Percentiles rank a stretch among this genome's conserved stretches.
Conservation (phyloP, 2,888 invertebrate genomes). For the Erannis defoliaria region DNA sequence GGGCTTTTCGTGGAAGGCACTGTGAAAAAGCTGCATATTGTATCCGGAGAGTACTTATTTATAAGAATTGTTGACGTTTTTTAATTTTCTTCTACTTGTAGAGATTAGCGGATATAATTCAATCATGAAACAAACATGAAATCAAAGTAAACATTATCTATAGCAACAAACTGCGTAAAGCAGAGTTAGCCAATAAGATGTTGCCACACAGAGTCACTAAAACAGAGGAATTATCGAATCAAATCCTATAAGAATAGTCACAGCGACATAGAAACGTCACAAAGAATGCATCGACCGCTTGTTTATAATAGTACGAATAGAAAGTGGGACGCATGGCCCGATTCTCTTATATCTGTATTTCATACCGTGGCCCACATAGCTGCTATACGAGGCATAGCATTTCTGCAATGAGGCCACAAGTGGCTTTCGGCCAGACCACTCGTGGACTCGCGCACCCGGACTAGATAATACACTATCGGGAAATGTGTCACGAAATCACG, state of each 20-base stretch:
- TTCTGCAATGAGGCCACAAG: slow-evolving; percentile 34
- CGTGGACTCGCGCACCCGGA: slow-evolving; percentile 4
- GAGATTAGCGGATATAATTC: no score
- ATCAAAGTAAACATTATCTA: no score
- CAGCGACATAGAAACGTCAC: slow-evolving; percentile 58
- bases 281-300: slow-evolving; percentile 65
- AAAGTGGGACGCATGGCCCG: slow-evolving; percentile 62
- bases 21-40: no score
- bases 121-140: no score
- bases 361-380: slow-evolving; percentile 36
- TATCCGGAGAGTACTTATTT: no score
- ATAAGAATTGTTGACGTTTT: no score
- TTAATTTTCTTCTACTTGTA: no score
- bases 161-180: no score
- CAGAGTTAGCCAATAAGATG: no score
- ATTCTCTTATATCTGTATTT: slow-evolving; percentile 48
- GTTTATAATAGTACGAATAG: slow-evolving; percentile 54
- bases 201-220: no score
- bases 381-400: slow-evolving; percentile 14
- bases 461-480: background rate
- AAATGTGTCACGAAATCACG: background rate
- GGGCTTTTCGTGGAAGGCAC: no score
- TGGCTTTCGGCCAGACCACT: slow-evolving; percentile 12
- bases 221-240: background rate
- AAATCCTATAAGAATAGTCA: background rate